A percentile compares a stretch with the other conserved stretches of the same genome.
phyloP scores from a whole-genome alignment of 2,888 invertebrate species.

The Chironomus riparius region DNA sequence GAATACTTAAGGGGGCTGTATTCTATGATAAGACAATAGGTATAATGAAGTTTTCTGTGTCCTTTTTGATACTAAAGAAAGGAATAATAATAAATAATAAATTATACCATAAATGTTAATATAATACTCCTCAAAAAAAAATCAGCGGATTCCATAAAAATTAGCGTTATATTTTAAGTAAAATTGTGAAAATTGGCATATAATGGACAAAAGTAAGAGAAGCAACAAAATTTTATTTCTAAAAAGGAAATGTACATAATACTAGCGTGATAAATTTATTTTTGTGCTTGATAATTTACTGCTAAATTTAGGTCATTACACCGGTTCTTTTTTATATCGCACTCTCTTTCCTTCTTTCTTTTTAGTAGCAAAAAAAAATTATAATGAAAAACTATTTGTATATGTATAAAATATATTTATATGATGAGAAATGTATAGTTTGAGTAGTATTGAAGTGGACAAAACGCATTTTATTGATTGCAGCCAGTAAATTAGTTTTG shows the following conservation, averaged over 20 bases:
- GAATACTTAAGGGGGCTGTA: not conserved
- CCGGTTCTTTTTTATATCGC: not conserved
- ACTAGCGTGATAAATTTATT: slow-evolving; percentile 18
- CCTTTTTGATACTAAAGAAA: too few species aligned
- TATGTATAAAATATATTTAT: not conserved
- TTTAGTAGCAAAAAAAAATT: not conserved
- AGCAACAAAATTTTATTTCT: not conserved
- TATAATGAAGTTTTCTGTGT: too few species aligned
- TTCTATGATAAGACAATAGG: too few species aligned
- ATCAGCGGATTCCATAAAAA: slow-evolving; percentile 2
- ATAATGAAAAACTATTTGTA: not conserved
- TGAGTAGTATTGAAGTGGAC: too few species aligned
- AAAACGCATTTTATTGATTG: too few species aligned
- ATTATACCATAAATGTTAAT: not conserved
- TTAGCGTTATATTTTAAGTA: not conserved
- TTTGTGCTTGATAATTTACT: slow-evolving; percentile 14
- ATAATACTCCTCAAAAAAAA: not conserved
- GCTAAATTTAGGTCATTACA: slow-evolving; percentile 25
- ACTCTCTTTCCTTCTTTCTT: not conserved
- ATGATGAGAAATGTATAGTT: too few species aligned
- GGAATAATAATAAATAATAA: not conserved
- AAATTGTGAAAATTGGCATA: slow-evolving; percentile 17
- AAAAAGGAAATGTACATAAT: not conserved
- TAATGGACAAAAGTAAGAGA: slow-evolving; percentile 12
- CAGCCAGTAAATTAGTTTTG: too few species aligned